Conservation (phyloP, 1,140 invertebrate genomes). For the Lasioglossum albipes region DNA sequence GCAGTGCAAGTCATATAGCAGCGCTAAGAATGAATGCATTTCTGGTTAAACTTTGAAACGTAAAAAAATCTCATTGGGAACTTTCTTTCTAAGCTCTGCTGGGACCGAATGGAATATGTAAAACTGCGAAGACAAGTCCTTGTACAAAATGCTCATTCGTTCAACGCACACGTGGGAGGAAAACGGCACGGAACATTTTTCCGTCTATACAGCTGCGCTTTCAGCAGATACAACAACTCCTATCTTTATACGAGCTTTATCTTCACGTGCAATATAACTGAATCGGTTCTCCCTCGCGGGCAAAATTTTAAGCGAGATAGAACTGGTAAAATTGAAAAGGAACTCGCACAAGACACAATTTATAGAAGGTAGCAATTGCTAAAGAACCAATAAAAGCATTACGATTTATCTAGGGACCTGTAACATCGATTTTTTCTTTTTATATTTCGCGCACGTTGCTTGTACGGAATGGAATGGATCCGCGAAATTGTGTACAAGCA, state of each 20-base stretch:
- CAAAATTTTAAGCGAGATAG: conserved; percentile 23
- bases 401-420: conserved; percentile 7
- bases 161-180: not conserved
- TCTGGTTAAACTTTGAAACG: no score
- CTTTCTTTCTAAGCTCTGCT: not conserved
- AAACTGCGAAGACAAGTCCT: not conserved
- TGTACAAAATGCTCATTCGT: conserved; percentile 4
- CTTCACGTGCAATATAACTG: conserved; percentile 23
- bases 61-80: no score
- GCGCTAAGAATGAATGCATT: no score
- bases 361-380: conserved; percentile 6
- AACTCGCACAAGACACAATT: conserved; percentile 5
- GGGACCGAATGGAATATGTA: not conserved
- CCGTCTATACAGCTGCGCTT: not conserved
- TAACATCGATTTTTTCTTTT: not conserved
- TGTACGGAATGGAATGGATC: no score
- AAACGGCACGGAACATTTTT: conserved; percentile 2
- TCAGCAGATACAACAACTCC: conserved; percentile 17
- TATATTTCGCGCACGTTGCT: not conserved
- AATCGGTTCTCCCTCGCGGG: conserved; percentile 1
- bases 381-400: conserved; percentile 3
- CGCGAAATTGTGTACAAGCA: no score
- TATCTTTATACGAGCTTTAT: conserved; percentile 26
- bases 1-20: no score
- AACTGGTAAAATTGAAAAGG: conserved; percentile 17